phyloP scores from a whole-genome alignment of 30 jellyfish, hydroid and myxozoan genomes.

The Chironex yamaguchii region DNA sequence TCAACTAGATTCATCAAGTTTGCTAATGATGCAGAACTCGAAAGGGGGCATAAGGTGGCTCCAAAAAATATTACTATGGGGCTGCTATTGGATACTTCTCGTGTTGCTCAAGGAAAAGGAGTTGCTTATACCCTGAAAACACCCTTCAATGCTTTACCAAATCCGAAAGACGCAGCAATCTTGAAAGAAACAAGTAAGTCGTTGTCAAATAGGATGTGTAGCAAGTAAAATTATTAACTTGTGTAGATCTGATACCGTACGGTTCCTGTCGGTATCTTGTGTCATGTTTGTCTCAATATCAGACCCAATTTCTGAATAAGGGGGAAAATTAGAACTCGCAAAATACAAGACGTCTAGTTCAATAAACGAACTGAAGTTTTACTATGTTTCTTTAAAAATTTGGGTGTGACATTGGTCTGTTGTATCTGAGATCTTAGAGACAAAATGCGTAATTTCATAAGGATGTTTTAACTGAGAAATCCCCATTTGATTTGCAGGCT shows the following conservation, averaged over 20 bases:
- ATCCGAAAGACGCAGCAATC: constrained; percentile 28
- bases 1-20: constrained; percentile 4
- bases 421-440: no score
- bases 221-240: not conserved
- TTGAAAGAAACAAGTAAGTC: constrained; percentile 16
- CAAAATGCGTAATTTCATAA: no score
- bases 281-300: no score
- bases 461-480: no score
- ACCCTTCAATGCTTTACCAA: constrained; percentile 60
- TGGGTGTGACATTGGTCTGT: no score
- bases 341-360: no score
- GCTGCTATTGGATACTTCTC: constrained; percentile 18
- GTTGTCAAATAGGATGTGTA: not conserved
- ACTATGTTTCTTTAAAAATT: no score
- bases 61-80: constrained; percentile 66
- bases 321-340: no score
- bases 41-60: constrained; percentile 34
- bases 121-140: constrained; percentile 62
- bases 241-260: not conserved
- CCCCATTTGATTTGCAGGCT: no score
- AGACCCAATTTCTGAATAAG: no score
- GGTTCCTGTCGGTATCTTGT: no score
- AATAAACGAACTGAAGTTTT: no score
- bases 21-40: constrained; percentile 54
- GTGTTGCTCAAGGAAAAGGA: not conserved